Evolutionary conservation across 2,113 vertebrate genomes (phyloP).

Genomic region (Rostratula benghalensis): DNA sequence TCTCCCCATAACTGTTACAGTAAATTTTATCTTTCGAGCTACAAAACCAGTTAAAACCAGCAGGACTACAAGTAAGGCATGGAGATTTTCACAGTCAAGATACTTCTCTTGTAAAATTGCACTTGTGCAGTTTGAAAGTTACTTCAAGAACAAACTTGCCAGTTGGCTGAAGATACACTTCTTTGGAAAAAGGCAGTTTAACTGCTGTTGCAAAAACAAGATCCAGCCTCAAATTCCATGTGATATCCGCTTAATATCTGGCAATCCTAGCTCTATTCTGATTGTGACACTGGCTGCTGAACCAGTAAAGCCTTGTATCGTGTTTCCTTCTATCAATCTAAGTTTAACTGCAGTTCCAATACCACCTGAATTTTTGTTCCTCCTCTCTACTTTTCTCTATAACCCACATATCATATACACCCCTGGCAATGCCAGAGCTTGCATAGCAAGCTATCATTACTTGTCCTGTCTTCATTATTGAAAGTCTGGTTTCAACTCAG

Average conservation of each 20-base stretch:
- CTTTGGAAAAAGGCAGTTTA: not conserved
- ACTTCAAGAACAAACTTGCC: not conserved
- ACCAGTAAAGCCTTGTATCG: not conserved
- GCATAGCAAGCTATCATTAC: not conserved
- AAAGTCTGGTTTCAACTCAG: not conserved
- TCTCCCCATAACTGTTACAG: not conserved
- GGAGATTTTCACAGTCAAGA: not conserved
- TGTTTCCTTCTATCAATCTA: not conserved
- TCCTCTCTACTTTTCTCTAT: not conserved
- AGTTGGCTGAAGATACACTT: not conserved
- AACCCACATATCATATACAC: not conserved
- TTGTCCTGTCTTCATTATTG: not conserved
- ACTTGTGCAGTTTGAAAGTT: not conserved
- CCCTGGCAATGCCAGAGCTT: not conserved
- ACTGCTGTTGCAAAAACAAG: slow-evolving; percentile 38
- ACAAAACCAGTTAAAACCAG: not conserved
- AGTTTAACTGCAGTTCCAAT: not conserved
- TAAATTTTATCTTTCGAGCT: not conserved
- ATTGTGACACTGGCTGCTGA: slow-evolving; percentile 15
- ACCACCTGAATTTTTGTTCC: not conserved
- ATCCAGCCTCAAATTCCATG: not conserved
- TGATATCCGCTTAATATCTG: slow-evolving; percentile 8
- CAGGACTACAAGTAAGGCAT: not conserved
- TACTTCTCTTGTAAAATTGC: not conserved
- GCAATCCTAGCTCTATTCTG: not conserved